A percentile compares a stretch with the other conserved stretches of the same genome.
Conservation (phyloP, 2,113 vertebrate species). For the Stigmatopora nigra region DNA sequence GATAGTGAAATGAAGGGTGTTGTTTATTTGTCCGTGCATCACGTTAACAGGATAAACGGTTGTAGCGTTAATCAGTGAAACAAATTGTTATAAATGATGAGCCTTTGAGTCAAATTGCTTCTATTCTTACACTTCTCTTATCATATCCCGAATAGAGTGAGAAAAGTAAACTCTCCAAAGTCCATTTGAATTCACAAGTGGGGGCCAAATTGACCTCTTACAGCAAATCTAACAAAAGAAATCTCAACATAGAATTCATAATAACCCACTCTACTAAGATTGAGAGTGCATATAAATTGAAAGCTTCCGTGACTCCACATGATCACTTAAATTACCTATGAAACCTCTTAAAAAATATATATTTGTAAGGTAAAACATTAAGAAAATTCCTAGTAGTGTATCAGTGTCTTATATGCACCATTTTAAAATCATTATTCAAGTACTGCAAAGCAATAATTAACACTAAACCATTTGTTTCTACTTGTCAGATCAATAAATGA, state of each 20-base stretch:
- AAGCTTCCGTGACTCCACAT: slow-evolving; percentile 10
- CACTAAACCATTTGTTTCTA: slow-evolving; percentile 1
- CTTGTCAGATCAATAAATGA: slow-evolving; percentile 19
- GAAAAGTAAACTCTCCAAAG: slow-evolving; percentile 17
- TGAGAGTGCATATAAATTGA: slow-evolving; percentile 17
- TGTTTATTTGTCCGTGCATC: not conserved
- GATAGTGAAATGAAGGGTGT: not conserved
- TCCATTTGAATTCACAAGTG: slow-evolving; percentile 30
- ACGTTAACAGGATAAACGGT: not conserved
- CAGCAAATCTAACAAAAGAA: slow-evolving; percentile 16
- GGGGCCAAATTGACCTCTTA: slow-evolving; percentile 29
- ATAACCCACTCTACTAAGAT: slow-evolving; percentile 5
- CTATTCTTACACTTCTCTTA: not conserved
- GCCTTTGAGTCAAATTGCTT: no score
- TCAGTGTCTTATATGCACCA: not conserved
- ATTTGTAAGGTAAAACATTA: not conserved
- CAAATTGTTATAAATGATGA: not conserved
- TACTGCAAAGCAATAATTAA: not conserved
- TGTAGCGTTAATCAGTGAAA: not conserved
- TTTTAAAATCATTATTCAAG: not conserved
- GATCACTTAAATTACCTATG: slow-evolving; percentile 18
- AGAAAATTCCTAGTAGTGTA: slow-evolving; percentile 1
- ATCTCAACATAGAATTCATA: slow-evolving; percentile 22
- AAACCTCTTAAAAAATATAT: not conserved
- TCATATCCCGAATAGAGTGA: slow-evolving; percentile 4